Percentiles rank a stretch among this genome's conserved stretches.
These are phyloP conservation scores for Chelonoidis abingdonii DNA, from an alignment of 2,113 vertebrate genomes.

Conservation along the genomic window DNA sequence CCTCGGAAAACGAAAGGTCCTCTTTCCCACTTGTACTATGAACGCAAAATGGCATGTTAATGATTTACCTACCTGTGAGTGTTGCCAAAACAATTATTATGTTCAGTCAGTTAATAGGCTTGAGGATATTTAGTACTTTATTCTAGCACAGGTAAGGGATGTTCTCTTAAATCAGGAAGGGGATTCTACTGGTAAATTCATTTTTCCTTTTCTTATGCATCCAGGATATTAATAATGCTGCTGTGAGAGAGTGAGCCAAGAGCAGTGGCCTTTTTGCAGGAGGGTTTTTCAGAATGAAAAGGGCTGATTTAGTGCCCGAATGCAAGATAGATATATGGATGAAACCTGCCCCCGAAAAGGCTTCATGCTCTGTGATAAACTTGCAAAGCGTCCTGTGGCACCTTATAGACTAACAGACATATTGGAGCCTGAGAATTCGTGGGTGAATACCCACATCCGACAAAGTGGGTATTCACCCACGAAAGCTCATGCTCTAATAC, in stretches of 20 bases:
- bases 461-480: no score
- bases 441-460: no score
- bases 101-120: neutral
- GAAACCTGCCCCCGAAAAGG: neutral
- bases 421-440: no score
- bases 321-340: neutral
- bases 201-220: neutral
- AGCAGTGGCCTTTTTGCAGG: neutral
- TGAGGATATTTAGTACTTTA: neutral
- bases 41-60: neutral
- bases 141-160: neutral
- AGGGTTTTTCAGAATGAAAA: neutral
- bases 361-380: neutral
- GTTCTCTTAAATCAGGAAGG: neutral
- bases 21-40: neutral
- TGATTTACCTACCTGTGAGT: neutral
- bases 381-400: neutral
- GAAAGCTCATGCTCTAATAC: no score
- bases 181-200: neutral
- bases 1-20: neutral
- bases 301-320: neutral
- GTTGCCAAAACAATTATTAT: neutral
- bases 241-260: neutral
- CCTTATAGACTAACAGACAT: no score
- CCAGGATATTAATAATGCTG: neutral